phyloP scores from a whole-genome alignment of 2,113 vertebrate genomes.

The Toxotes jaculatrix region DNA sequence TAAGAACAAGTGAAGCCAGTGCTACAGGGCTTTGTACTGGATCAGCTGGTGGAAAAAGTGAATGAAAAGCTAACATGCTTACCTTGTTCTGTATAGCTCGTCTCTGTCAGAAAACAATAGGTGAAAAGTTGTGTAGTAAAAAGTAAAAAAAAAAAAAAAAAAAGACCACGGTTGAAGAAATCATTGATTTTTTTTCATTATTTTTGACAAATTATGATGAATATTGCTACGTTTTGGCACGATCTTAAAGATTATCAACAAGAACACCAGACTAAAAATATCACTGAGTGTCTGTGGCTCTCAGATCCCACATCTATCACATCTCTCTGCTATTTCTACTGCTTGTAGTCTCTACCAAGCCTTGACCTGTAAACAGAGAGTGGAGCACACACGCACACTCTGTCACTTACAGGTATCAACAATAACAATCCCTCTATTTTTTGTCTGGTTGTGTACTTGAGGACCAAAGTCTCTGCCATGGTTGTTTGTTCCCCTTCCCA shows the following conservation, averaged over 20 bases:
- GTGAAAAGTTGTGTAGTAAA: no score
- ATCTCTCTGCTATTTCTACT: constrained; percentile 2
- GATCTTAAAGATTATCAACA: not conserved
- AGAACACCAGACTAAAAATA: not conserved
- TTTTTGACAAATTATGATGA: no score
- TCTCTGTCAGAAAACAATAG: not conserved
- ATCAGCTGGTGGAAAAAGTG: no score
- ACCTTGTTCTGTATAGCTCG: no score
- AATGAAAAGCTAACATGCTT: no score
- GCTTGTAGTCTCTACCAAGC: not conserved
- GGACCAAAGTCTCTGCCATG: constrained; percentile 26
- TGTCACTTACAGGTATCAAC: constrained; percentile 8
- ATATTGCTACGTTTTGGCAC: not conserved
- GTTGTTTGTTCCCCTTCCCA: constrained; percentile 53
- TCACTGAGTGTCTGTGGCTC: not conserved
- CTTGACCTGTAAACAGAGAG: constrained; percentile 19
- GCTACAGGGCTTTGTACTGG: not conserved
- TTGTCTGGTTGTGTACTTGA: not conserved
- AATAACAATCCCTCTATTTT: not conserved
- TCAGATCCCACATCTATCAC: not conserved
- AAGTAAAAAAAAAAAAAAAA: not conserved
- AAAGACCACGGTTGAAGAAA: not conserved
- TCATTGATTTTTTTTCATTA: not conserved
- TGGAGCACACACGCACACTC: not conserved
- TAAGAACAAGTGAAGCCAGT: not conserved